Evolutionary conservation across 2,113 vertebrate genomes (phyloP), one percentile per base, ranked within the genome.

Genomic region (Eolophus roseicapilla): DNA sequence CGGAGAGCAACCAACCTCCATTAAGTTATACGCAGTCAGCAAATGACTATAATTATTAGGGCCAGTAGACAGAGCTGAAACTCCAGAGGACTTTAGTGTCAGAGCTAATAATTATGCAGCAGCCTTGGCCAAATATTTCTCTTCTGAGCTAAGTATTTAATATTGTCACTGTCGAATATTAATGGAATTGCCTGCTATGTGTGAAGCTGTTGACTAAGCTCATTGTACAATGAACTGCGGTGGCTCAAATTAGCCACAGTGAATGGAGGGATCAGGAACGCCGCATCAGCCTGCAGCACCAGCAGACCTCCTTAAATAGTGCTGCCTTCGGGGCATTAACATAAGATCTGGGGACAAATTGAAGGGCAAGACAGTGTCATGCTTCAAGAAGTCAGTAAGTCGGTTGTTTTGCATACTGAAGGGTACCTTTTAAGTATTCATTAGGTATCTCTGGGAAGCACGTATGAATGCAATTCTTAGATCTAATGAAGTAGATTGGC

Each of bases 51-150:
- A 95, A 96, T 97, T 97, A 96, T 95, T 96, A 96, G 90, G 92
- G 88, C 95, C 93, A 91, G 81, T 46, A 95, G 96, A 93, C 92
- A 94, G 91, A 96, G 92, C 91, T 94, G 88, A 89, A 96, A 94
- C 86, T 94, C 96, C 90, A 95, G 81, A 96, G 95, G 96, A 96
- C 93, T 93, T 96, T 77, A 69, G 91, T 95, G 96, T 96, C 93
- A 95, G 91, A 92, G 91, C 89, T 95, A 95, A 96, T 96, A 96
- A 96, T 96, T 96, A 96, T 96, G 92, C 95, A 95, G 95, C 93
- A 94, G 95, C 96, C 88, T 96, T 96, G 95, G 92, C 96, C 95
- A 97, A 97, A 96, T 96, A 94, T 95, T 95, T 91, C 92, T 77
- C 24, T 96, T 90, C 94, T 2, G 1, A 93, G 88, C 94, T 94